Evolutionary conservation across 2,113 vertebrate species (phyloP).

Genomic region (Miniopterus natalensis): DNA sequence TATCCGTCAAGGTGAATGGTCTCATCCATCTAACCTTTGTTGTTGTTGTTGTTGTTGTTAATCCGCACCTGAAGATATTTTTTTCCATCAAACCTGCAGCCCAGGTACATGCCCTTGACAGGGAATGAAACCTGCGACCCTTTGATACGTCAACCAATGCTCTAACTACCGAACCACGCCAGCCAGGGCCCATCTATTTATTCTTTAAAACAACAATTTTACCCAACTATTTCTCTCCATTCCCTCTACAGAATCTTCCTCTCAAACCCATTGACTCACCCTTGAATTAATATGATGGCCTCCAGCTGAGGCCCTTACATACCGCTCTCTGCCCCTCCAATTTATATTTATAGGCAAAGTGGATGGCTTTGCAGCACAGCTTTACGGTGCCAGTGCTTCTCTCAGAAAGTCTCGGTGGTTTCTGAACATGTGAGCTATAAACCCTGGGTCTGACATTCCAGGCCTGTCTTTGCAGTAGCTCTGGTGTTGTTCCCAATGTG

Average conservation of each 20-base stretch:
- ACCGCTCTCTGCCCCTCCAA: background rate
- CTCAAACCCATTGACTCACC: background rate
- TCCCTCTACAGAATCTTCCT: background rate
- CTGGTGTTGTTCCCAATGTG: background rate
- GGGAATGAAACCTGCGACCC: no score
- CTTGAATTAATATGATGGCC: background rate
- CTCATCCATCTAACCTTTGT: background rate
- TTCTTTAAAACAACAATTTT: background rate
- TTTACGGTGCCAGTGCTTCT: background rate
- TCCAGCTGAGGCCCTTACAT: background rate
- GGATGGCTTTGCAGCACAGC: background rate
- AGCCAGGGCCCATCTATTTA: background rate
- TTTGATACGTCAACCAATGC: no score
- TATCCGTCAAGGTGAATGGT: background rate
- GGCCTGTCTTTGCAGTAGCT: background rate
- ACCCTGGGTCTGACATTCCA: background rate
- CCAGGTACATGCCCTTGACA: no score
- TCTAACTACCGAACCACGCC: no score
- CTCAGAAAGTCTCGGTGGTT: background rate
- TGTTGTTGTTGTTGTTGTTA: no score
- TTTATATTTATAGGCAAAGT: background rate
- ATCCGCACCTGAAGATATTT: no score
- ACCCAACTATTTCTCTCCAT: background rate
- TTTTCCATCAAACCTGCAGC: no score
- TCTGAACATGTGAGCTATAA: background rate